Evolutionary conservation across 2,888 invertebrate species (phyloP).

Genomic region (Noctua fimbriata): DNA sequence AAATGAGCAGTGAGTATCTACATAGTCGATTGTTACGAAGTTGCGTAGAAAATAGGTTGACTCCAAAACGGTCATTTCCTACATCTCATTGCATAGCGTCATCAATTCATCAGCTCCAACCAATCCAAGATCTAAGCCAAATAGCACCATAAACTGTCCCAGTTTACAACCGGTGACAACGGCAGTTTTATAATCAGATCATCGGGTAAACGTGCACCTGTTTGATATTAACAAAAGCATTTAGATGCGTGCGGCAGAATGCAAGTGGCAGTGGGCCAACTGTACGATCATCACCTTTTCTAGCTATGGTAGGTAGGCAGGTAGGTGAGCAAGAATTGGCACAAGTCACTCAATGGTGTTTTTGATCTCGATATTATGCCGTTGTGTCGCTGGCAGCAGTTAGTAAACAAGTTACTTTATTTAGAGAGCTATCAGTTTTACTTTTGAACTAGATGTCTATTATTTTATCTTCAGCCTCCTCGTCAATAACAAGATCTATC

Average conservation of each 20-base stretch:
- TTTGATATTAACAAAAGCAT: constrained; percentile 45
- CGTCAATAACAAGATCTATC: not conserved
- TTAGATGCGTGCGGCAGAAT: constrained; percentile 34
- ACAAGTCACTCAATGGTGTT: constrained; percentile 38
- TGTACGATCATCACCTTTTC: constrained; percentile 30
- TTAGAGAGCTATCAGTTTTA: not conserved
- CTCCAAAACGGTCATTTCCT: not conserved
- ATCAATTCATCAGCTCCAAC: not conserved
- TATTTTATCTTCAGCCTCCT: not conserved
- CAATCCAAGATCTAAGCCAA: constrained; percentile 6
- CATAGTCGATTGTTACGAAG: not conserved
- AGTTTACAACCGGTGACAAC: constrained; percentile 18
- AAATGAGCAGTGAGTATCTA: not conserved
- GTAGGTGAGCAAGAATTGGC: constrained; percentile 50
- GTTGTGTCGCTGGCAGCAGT: constrained; percentile 39
- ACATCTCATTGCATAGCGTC: no score
- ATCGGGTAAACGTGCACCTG: constrained; percentile 19
- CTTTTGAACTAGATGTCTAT: not conserved
- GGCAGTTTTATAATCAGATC: constrained; percentile 24
- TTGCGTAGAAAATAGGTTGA: not conserved
- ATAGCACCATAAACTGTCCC: not conserved
- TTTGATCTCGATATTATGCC: constrained; percentile 36
- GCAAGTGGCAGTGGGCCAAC: constrained; percentile 40
- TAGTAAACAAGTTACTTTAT: constrained; percentile 42
- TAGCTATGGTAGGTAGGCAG: constrained; percentile 16